Conservation (phyloP, 2,888 invertebrate genomes). For the Pomacea canaliculata region DNA sequence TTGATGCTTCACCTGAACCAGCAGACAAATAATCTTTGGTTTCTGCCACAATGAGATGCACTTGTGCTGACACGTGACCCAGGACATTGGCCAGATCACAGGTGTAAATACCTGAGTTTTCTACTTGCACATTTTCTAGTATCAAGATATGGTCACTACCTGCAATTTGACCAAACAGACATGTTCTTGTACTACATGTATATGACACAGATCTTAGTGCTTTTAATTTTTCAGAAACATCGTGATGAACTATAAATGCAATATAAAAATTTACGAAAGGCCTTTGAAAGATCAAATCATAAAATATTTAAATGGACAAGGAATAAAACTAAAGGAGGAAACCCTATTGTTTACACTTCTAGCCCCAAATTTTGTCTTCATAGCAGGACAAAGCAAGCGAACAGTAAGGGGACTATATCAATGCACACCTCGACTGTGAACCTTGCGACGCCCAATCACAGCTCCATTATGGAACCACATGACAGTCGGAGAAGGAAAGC, state of each 20-base stretch:
- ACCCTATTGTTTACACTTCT: no score
- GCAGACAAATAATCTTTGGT: slow-evolving; percentile 1
- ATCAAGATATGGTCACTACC: slow-evolving; percentile 24
- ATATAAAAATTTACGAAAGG: no score
- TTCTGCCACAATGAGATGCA: slow-evolving; percentile 44
- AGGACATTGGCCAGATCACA: slow-evolving; percentile 58
- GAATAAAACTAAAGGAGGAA: no score
- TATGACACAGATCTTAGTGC: no score
- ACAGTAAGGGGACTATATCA: no score
- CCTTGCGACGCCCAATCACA: not conserved
- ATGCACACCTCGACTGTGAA: not conserved
- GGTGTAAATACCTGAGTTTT: slow-evolving; percentile 61
- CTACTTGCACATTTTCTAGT: slow-evolving; percentile 40
- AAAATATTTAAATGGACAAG: no score
- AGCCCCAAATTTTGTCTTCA: no score
- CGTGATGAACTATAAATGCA: no score
- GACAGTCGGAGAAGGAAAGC: slow-evolving; percentile 24
- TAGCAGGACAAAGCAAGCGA: no score
- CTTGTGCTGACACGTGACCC: slow-evolving; percentile 49
- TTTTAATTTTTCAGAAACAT: no score
- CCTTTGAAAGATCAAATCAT: no score
- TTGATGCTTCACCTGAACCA: not conserved
- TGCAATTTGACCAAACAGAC: not conserved
- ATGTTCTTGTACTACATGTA: no score
- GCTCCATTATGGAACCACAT: slow-evolving; percentile 32